These are phyloP conservation scores for Andrena bicolor DNA, from an alignment of 2,888 invertebrate genomes.

Conservation along the genomic window DNA sequence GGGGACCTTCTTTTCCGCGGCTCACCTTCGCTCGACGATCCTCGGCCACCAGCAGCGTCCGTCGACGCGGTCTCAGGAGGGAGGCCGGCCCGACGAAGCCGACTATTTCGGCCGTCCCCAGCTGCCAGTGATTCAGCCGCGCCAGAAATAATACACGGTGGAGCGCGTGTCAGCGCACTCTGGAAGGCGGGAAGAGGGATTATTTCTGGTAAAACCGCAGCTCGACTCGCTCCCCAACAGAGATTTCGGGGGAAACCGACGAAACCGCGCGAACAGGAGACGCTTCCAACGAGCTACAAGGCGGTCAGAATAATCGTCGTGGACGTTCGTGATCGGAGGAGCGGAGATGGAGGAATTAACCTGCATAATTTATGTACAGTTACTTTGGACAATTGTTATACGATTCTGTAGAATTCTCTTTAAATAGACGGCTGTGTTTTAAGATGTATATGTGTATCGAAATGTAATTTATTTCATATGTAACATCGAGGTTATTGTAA, in stretches of 20 bases:
- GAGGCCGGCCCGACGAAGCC: slow-evolving; percentile 53
- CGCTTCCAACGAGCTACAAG: background rate
- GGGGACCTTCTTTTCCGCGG: slow-evolving; percentile 54
- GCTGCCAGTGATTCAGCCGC: slow-evolving; percentile 81
- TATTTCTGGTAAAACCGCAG: slow-evolving; percentile 69
- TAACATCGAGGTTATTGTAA: background rate
- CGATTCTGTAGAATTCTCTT: too few relatives aligned
- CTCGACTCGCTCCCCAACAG: slow-evolving; percentile 32
- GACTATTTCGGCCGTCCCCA: slow-evolving; percentile 80
- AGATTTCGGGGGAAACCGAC: slow-evolving; percentile 10
- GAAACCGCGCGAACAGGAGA: background rate
- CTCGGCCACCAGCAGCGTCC: slow-evolving; percentile 36
- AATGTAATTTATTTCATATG: background rate
- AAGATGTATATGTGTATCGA: background rate
- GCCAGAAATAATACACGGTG: slow-evolving; percentile 80
- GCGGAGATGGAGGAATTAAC: background rate
- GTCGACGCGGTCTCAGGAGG: slow-evolving; percentile 38
- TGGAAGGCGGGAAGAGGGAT: slow-evolving; percentile 75
- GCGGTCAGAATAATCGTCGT: background rate
- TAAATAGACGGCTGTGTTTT: too few relatives aligned
- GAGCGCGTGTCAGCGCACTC: slow-evolving; percentile 82
- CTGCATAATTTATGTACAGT: too few relatives aligned
- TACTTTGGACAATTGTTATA: too few relatives aligned
- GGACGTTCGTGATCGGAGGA: background rate
- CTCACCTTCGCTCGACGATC: slow-evolving; percentile 44